Base-by-base conservation (phyloP, 2,797 vertebrate genomes). In the Cottoperca gobio region DNA sequence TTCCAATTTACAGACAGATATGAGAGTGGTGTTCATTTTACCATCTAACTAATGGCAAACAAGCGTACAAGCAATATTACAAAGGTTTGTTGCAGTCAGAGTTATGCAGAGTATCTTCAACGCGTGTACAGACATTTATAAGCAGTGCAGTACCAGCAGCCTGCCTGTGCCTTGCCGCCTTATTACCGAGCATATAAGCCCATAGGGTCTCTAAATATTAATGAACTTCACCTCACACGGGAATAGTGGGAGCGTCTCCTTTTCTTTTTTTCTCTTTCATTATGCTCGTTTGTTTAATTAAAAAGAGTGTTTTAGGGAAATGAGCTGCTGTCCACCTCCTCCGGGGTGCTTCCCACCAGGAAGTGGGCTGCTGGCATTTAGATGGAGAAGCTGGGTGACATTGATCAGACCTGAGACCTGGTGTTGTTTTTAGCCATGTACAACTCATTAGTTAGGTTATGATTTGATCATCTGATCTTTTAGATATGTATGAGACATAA, bases 221-320 rank as follows among this genome's bases (percentile, higher is more conserved):
- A 95, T 92, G 90, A 93, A 93, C 78, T 87, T 80, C 81, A 87
- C 55, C 76, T 82, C 90, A 70, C 82, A 70, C 14, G 84, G 88
- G 92, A 91, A 89, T 86, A 84, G 33, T 35, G 11, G 76, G 46
- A 87, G 72, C 31, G 6, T 90, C 86, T 79, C 73, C 70, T 60
- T 74, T 77, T 57, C 74, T 46, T 82, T 83, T 53, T 67, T 78
- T 78, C 77, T 84, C 52, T 78, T 81, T 87, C 89, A 89, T 88
- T 86, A 83, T 82, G 68, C 84, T 80, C 64, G 58, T 91, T 94
- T 93, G 90, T 93, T 94, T 93, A 94, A 94, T 95, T 93, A 93
- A 94, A 64, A 94, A 90, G 86, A 90, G 77, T 83, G 88, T 93
- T 93, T 90, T 91, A 88, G 65, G 86, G 85, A 91, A 92, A 94